These are phyloP conservation scores for Uloborus diversus DNA, from an alignment of 1,140 invertebrate species.

Conservation along the genomic window DNA sequence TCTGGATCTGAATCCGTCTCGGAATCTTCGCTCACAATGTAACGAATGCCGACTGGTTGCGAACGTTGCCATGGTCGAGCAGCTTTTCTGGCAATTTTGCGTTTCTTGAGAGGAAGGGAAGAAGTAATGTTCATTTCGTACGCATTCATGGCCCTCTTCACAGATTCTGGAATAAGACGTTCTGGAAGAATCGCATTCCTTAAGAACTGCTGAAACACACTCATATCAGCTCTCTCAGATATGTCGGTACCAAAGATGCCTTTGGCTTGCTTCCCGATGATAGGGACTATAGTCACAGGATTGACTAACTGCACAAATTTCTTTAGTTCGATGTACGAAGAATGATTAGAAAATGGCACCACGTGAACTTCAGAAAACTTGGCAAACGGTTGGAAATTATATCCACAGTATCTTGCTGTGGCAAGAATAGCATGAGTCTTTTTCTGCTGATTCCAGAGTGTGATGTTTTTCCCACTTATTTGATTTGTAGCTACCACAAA, in stretches of 20 bases:
- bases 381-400: constrained; percentile 59
- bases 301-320: constrained; percentile 64
- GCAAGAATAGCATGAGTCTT: constrained; percentile 65
- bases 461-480: constrained; percentile 57
- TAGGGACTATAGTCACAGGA: constrained; percentile 63
- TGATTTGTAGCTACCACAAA: constrained; percentile 62
- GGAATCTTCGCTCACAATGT: constrained; percentile 47
- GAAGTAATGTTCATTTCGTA: background rate
- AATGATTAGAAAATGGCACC: constrained; percentile 67
- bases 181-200: background rate
- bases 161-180: constrained; percentile 33
- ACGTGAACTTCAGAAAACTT: constrained; percentile 62
- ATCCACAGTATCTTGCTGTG: constrained; percentile 63
- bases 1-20: constrained; percentile 46
- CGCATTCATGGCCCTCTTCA: constrained; percentile 27
- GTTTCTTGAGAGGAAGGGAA: constrained; percentile 9
- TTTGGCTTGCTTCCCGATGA: constrained; percentile 60
- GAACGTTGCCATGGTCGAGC: background rate
- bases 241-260: constrained; percentile 48
- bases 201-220: constrained; percentile 34
- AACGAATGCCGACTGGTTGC: constrained; percentile 17
- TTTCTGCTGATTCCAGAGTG: constrained; percentile 51
- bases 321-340: constrained; percentile 64
- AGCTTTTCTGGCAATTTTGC: constrained; percentile 25
- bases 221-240: constrained; percentile 49